phyloP scores from a whole-genome alignment of 2,888 invertebrate species.

The Drosophila emarginata region DNA sequence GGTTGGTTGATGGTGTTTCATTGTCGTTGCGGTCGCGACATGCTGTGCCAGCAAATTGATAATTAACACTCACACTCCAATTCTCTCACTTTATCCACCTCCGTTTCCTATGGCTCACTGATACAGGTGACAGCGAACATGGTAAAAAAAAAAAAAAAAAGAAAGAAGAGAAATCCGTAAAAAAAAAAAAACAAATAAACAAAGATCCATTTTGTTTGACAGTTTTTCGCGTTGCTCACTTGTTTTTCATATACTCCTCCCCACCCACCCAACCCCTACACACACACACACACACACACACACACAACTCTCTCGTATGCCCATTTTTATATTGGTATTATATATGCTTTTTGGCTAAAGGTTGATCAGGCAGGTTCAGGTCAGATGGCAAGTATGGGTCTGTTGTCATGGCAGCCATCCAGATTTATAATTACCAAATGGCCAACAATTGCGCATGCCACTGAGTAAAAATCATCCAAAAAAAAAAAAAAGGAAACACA shows the following conservation, averaged over 20 bases:
- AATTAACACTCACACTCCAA: slow-evolving; percentile 63
- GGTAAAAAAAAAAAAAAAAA: slow-evolving; percentile 29
- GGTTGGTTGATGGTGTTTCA: slow-evolving; percentile 72
- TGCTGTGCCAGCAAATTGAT: slow-evolving; percentile 72
- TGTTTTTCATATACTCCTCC: not conserved
- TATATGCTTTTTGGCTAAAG: not conserved
- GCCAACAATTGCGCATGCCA: slow-evolving; percentile 59
- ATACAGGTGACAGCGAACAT: slow-evolving; percentile 45
- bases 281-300: not conserved
- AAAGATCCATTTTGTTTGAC: slow-evolving; percentile 72
- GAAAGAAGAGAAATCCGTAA: slow-evolving; percentile 12
- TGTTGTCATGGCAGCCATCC: slow-evolving; percentile 59
- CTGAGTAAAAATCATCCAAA: not conserved
- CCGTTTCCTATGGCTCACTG: slow-evolving; percentile 1
- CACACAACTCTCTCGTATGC: no score
- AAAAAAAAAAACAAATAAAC: slow-evolving; percentile 57
- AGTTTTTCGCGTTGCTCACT: slow-evolving; percentile 50
- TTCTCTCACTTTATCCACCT: no score
- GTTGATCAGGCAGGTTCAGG: slow-evolving; percentile 16
- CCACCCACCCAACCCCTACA: not conserved
- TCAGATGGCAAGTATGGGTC: not conserved
- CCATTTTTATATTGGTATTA: not conserved
- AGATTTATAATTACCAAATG: slow-evolving; percentile 79
- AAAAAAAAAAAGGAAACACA: slow-evolving; percentile 16
- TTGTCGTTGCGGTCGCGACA: slow-evolving; percentile 78